Base-by-base conservation (phyloP, 2,888 invertebrate species). In the Lepetodrilus schrolli region DNA sequence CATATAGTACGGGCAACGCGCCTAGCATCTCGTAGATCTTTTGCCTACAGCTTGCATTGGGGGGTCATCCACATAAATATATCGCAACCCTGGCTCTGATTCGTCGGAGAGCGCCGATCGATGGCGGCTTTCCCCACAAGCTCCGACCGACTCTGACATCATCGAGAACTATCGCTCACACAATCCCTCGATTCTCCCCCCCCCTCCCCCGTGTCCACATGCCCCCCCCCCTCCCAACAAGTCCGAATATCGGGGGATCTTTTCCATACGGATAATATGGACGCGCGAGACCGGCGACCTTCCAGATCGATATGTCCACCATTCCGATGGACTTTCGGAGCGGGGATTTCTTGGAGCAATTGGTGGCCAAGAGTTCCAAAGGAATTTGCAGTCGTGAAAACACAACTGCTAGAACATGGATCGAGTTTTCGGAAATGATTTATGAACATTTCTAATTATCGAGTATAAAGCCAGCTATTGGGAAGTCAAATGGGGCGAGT, bases 31-130 rank as follows among this genome's bases (percentile, higher is more conserved):
- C 17, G 34, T 58, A 58, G 58, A 30, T 58, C 58, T 58, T n/a
- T 26, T 58, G 58, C 58, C 58, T 58, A 58, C 58, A 43, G 43
- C 17, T 17, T n/a, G n/a, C 48, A 48, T 20, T 23, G 30, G 30
- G 30, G 58, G 58, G 58, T 58, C 58, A 58, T 26, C 58, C 30
- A 58, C 34, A 58, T 58, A 58, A 58, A 58, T 58, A 58, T 58
- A 58, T 17, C 26, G 34, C 26, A 23, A 13, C 30, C 58, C 58
- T 30, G 26, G 17, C 58, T 34, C 30, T 58, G 58, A 58, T 58
- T 58, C 58, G 58, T 34, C 30, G 26, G 7, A 8, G 7, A 13
- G 30, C 58, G 30, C 58, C 58, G 34, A 58, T 58, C 58, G 58
- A 58, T 58, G 34, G 30, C 30, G 58, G 58, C 58, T 58, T 58